Evolutionary conservation across 2,888 invertebrate genomes (phyloP).

Genomic region (Priocnemis perturbator): DNA sequence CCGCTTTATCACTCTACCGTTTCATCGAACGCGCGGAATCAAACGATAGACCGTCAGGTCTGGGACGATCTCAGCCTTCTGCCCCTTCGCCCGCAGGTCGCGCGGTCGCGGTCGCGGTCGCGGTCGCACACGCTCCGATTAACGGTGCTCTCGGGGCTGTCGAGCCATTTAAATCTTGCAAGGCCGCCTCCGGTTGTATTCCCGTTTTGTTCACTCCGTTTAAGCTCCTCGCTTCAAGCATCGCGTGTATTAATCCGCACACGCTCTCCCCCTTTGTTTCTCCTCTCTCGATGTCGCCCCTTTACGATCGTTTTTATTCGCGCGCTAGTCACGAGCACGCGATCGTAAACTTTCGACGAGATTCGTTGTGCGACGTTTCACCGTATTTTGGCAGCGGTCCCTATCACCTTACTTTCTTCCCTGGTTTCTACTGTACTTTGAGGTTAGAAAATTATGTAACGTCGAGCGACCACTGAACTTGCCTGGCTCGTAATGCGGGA

Average conservation of each 20-base stretch:
- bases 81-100: background rate
- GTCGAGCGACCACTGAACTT: constrained; percentile 38
- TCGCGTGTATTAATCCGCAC: constrained; percentile 7
- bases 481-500: constrained; percentile 51
- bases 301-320: constrained; percentile 8
- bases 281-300: constrained; percentile 18
- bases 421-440: constrained; percentile 14
- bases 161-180: constrained; percentile 37
- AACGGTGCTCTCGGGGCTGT: constrained; percentile 15
- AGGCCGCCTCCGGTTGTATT: constrained; percentile 14
- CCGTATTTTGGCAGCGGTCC: constrained; percentile 30
- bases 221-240: constrained; percentile 17
- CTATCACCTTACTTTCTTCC: constrained; percentile 10
- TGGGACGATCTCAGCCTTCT: no score
- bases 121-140: constrained; percentile 20
- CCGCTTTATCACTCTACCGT: no score
- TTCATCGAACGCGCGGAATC: no score
- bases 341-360: constrained; percentile 27
- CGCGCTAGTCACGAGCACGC: constrained; percentile 7
- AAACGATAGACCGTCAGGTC: no score
- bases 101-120: constrained; percentile 19
- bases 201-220: constrained; percentile 8
- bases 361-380: constrained; percentile 26
- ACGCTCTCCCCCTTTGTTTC: background rate
- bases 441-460: constrained; percentile 46